Base-by-base conservation (phyloP, 2,888 invertebrate genomes). In the Zeuzera pyrina region DNA sequence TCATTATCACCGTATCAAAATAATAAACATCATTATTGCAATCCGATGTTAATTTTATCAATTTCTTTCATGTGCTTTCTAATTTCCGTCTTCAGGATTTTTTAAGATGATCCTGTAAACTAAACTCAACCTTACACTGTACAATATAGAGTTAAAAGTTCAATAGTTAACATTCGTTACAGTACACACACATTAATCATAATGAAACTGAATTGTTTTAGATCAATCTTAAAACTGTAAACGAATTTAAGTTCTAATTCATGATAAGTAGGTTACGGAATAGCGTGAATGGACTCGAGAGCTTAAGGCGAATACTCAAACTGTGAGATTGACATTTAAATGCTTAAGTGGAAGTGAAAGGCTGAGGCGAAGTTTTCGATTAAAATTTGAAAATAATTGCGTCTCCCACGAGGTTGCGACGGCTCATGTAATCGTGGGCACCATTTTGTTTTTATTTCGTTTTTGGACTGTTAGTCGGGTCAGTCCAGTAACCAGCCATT, bases 381-480 rank as follows among this genome's bases (percentile, higher is more conserved):
- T 81, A 79, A 81, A 83, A 83, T 81, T 81, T 77, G 72, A 79
- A 77, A 72, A 83, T 83, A 81, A 83, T 83, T 79, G 81, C 70
- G 68, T 78, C 79, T 83, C 81, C 78, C 81, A 79, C 78, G 81
- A 67, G 63, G 68, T 60, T 57, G 50, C 40, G 52, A 47, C 48
- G 41, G 58, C 58, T 61, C 58, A 51, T 45, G 58, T 72, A 76
- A 77, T 76, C 56, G 52, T 52, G 50, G 43, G n/a, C n/a, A n/a
- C n/a, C n/a, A n/a, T n/a, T n/a, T n/a, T 56, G 52, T 54, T 50
- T 49, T 52, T n/a, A n/a, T n/a, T 60, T 61, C 67, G 66, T 45
- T 60, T 66, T 64, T 65, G 56, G 57, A 56, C 57, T 55, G 63
- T 72, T 70, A 65, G 65, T 62, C 49, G 55, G 53, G 63, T n/a